These are phyloP conservation scores for Penaeus chinensis DNA, from an alignment of 1,140 invertebrate genomes.

Conservation along the genomic window DNA sequence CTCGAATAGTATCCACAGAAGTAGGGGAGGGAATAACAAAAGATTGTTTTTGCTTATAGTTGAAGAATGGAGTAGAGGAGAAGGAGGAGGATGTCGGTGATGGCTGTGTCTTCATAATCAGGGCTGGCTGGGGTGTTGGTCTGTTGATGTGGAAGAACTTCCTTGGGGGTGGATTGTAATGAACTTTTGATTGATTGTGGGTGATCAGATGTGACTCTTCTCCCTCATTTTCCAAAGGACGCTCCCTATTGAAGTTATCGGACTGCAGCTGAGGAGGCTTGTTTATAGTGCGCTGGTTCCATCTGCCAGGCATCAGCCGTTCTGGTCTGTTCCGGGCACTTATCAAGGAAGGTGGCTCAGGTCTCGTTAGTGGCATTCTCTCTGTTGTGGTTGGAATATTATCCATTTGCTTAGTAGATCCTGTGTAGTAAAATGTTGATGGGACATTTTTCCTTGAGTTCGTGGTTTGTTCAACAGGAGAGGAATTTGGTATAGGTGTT, in stretches of 20 bases:
- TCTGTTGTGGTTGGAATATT: background rate
- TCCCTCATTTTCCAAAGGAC: background rate
- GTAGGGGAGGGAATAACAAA: conserved; percentile 8
- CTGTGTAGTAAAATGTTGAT: too few species aligned
- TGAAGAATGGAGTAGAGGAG: background rate
- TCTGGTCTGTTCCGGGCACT: background rate
- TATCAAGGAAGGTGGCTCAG: too few species aligned
- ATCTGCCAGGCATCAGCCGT: conserved; percentile 35
- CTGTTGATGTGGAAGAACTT: conserved; percentile 33
- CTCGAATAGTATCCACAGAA: background rate
- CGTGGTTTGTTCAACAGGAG: background rate
- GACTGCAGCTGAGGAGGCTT: conserved; percentile 30
- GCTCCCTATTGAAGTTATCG: background rate
- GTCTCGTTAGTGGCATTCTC: too few species aligned
- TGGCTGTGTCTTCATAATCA: conserved; percentile 4
- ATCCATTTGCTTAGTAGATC: too few species aligned
- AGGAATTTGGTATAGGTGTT: background rate
- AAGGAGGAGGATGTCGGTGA: background rate
- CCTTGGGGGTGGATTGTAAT: conserved; percentile 24
- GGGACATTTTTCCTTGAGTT: background rate
- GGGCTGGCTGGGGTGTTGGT: conserved; percentile 20
- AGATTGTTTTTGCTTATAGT: background rate
- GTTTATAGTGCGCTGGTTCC: conserved; percentile 32
- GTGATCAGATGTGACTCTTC: background rate
- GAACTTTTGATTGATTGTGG: conserved; percentile 12